Conservation (phyloP, 92 coral and sea anemone genomes). For the Actinostola sp. region DNA sequence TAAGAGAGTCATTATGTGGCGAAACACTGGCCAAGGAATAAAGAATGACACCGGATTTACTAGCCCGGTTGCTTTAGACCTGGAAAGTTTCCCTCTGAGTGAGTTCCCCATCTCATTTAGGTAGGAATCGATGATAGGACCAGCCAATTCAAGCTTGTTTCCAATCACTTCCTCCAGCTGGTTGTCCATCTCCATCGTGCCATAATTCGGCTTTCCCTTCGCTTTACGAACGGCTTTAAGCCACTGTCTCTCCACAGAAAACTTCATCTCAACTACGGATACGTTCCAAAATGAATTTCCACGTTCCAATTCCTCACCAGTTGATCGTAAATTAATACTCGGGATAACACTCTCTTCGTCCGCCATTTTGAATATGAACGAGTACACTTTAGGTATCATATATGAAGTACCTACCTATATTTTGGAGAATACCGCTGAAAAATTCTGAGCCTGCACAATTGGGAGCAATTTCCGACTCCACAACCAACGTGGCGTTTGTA, state of each 20-base stretch:
- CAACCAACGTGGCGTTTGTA: no score
- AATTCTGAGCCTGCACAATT: no score
- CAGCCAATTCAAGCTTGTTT: constrained; percentile 55
- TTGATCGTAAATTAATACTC: no score
- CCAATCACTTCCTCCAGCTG: constrained; percentile 59
- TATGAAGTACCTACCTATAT: no score
- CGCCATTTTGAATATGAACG: no score
- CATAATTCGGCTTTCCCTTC: constrained; percentile 49
- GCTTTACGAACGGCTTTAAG: constrained; percentile 47
- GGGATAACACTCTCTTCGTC: no score
- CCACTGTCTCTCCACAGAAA: constrained; percentile 53
- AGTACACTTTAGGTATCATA: no score
- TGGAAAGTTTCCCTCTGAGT: constrained; percentile 18
- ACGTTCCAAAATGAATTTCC: constrained; percentile 61
- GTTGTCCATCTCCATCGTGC: constrained; percentile 50
- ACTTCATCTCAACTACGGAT: constrained; percentile 52
- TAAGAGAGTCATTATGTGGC: no score
- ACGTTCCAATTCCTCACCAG: no score
- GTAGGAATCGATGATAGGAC: constrained; percentile 61
- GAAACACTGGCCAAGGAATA: constrained; percentile 47
- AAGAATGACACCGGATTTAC: constrained; percentile 39
- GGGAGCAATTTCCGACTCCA: no score
- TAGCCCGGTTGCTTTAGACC: constrained; percentile 62
- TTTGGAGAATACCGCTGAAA: no score
- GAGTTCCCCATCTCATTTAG: constrained; percentile 47